Base-by-base conservation (phyloP, 1,140 invertebrate species). In the Aradophagus sp. region DNA sequence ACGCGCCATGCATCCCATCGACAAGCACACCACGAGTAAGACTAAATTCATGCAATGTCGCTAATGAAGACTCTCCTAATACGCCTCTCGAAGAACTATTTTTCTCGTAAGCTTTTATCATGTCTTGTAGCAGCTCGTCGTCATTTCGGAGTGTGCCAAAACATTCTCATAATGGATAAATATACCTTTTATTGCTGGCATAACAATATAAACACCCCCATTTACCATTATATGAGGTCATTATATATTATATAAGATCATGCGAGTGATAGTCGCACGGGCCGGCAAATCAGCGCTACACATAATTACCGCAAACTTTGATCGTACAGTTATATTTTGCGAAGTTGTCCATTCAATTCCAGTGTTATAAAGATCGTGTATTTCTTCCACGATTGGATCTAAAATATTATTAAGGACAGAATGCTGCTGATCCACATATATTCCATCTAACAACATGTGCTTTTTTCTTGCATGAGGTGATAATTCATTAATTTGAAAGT, bases 401-500 rank as follows among this genome's bases (percentile, higher is more conserved):
- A 65, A 5, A 1, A 63, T 27, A 19, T 32, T 36, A 32, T 39
- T 53, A 0, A 53, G 1, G 12, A 45, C 8, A 3, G 53, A 55
- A 26, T 59, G 45, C 5, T 52, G 26, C 7, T 27, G 12, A 2
- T 47, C 63, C 8, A 68, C 44, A 10, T 34, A 67, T 6, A 61
- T 11, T 17, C 65, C 48, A n/a, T 47, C 65, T 6, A 69, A 12
- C 6, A 69, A 6, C 8, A 62, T 32, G 29, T 69, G 12, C 11
- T 55, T 69, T 16, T 47, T 39, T 2, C 65, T 29, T 1, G 26
- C 14, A 42, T 55, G 41, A 19, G 66, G 56, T 7, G 47, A 48
- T 0, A 69, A 41, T 48, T 55, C 66, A n/a, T 48, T 59, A 8
- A 69, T 10, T 15, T 48, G 55, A 0, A 62, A 42, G n/a, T 39